phyloP scores from a whole-genome alignment of 2,113 vertebrate genomes.

The Cryptomyrus ogoouensis region DNA sequence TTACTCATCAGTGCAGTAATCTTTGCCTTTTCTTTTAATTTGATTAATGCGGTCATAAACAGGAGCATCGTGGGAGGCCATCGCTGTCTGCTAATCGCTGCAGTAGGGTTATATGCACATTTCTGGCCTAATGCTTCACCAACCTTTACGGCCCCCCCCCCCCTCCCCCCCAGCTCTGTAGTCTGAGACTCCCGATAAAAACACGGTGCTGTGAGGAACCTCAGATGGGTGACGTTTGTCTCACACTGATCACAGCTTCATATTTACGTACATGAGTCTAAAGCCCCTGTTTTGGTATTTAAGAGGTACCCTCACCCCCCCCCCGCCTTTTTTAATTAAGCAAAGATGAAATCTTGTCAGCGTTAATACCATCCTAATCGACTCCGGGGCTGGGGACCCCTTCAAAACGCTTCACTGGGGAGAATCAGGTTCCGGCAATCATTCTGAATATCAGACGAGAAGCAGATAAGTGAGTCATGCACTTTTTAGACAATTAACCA shows the following conservation, averaged over 20 bases:
- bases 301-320: not conserved
- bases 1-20: constrained; percentile 78
- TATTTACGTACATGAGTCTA: constrained; percentile 9
- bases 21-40: constrained; percentile 84
- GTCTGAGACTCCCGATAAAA: constrained; percentile 54
- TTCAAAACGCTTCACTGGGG: constrained; percentile 20
- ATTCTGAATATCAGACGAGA: not conserved
- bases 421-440: not conserved
- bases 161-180: constrained; percentile 59
- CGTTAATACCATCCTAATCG: not conserved
- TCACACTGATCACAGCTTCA: constrained; percentile 25
- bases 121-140: not conserved
- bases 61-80: constrained; percentile 64
- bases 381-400: constrained; percentile 4
- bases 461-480: constrained; percentile 1
- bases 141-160: not conserved
- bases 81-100: constrained; percentile 64
- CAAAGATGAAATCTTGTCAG: not conserved
- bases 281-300: not conserved
- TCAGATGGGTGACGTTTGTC: constrained; percentile 47
- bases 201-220: constrained; percentile 37
- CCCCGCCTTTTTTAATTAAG: not conserved
- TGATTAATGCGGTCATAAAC: constrained; percentile 83
- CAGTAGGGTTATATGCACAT: constrained; percentile 1
- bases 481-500: not conserved